Conservation (phyloP, 2,797 vertebrate genomes). For the Melanotaenia nigrans region DNA sequence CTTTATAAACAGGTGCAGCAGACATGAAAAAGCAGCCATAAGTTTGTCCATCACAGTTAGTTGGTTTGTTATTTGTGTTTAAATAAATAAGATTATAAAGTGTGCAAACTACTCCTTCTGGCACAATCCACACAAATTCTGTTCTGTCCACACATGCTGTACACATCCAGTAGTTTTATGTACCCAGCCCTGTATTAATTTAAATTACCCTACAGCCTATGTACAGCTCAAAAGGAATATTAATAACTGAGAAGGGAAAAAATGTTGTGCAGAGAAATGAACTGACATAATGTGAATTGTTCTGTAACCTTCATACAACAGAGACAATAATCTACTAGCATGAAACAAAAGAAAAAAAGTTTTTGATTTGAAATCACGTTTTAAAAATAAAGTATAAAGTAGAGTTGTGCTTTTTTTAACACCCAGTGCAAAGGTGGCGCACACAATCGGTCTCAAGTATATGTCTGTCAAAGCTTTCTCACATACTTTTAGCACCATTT, state of each 20-base stretch:
- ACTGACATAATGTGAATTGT: constrained; percentile 6
- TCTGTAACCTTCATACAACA: constrained; percentile 23
- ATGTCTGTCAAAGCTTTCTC: constrained; percentile 12
- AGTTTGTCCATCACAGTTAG: constrained; percentile 38
- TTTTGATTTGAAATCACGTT: constrained; percentile 17
- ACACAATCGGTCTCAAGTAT: constrained; percentile 23
- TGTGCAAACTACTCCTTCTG: constrained; percentile 69
- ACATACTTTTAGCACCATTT: constrained; percentile 27
- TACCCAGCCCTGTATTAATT: not conserved
- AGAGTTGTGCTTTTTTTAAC: constrained; percentile 19
- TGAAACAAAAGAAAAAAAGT: constrained; percentile 17
- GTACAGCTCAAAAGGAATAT: constrained; percentile 38
- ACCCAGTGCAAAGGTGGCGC: constrained; percentile 31
- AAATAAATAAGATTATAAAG: constrained; percentile 79
- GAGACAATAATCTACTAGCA: constrained; percentile 21
- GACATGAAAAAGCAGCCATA: constrained; percentile 20
- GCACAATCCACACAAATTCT: constrained; percentile 38
- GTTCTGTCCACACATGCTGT: constrained; percentile 38
- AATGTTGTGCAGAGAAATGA: constrained; percentile 8
- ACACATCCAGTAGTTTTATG: constrained; percentile 10
- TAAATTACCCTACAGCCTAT: constrained; percentile 39
- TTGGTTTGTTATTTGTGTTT: constrained; percentile 43
- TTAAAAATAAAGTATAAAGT: constrained; percentile 32
- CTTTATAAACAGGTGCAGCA: constrained; percentile 34
- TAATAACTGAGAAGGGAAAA: constrained; percentile 4